phyloP scores from a whole-genome alignment of 1,140 invertebrate genomes.

The Bombus sylvicola region DNA sequence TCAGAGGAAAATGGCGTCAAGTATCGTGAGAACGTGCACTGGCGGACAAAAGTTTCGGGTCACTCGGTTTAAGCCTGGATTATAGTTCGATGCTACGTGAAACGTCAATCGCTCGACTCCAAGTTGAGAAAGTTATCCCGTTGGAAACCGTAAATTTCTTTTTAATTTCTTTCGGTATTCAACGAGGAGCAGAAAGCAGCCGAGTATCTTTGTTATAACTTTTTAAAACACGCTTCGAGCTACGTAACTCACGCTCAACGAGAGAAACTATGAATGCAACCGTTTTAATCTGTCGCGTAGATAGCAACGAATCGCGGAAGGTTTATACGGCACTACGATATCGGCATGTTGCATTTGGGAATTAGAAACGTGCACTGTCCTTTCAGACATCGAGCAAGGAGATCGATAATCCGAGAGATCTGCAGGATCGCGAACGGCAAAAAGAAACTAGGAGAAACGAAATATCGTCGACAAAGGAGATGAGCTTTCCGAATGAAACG shows the following conservation, averaged over 20 bases:
- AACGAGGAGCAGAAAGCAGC: no score
- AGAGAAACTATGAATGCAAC: not conserved
- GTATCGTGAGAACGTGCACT: not conserved
- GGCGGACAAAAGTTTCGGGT: not conserved
- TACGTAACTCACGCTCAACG: not conserved
- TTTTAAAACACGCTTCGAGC: no score
- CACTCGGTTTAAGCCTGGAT: not conserved
- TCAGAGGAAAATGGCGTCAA: not conserved
- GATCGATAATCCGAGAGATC: slow-evolving; percentile 11
- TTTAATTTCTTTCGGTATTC: no score
- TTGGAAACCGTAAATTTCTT: no score
- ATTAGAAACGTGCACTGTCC: not conserved
- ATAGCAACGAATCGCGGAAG: not conserved
- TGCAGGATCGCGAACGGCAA: not conserved
- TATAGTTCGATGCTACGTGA: not conserved
- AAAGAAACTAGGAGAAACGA: not conserved
- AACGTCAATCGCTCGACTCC: not conserved
- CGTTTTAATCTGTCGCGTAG: not conserved
- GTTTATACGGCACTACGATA: not conserved
- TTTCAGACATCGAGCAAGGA: no score
- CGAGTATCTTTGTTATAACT: no score
- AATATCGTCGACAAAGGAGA: slow-evolving; percentile 14
- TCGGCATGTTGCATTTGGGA: not conserved
- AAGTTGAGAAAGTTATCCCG: no score
- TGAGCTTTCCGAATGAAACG: not conserved